These are phyloP conservation scores for Psylliodes chrysocephalus DNA, from an alignment of 2,888 invertebrate species.

Conservation along the genomic window DNA sequence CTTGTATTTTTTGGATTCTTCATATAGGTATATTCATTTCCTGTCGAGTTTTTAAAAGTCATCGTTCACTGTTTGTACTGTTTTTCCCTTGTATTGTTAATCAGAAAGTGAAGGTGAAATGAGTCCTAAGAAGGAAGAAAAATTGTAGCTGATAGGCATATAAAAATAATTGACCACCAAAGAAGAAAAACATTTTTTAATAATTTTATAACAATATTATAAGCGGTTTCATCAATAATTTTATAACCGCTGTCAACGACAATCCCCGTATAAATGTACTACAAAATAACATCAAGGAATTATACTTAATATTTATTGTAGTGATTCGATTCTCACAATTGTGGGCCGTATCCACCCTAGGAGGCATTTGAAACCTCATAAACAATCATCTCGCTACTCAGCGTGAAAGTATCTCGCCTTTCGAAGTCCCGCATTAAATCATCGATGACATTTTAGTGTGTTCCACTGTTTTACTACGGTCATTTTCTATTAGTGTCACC, in stretches of 20 bases:
- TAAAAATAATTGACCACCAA: too few species aligned
- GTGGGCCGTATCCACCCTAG: slow-evolving; percentile 29
- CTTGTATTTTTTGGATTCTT: too few species aligned
- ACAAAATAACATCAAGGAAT: background rate
- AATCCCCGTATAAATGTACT: background rate
- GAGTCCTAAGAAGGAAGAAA: too few species aligned
- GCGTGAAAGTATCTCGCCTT: slow-evolving; percentile 41
- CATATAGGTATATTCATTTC: too few species aligned
- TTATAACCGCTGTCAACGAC: background rate
- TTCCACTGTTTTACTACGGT: slow-evolving; percentile 35
- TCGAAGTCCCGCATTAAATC: slow-evolving; percentile 32
- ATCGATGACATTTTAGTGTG: slow-evolving; percentile 37
- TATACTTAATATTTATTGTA: slow-evolving; percentile 19
- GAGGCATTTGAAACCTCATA: slow-evolving; percentile 42
- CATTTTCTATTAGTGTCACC: slow-evolving; percentile 34
- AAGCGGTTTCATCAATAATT: too few species aligned
- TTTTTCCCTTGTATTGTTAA: too few species aligned
- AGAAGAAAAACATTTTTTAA: too few species aligned
- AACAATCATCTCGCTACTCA: slow-evolving; percentile 41
- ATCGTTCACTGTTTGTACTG: too few species aligned
- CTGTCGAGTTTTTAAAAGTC: too few species aligned
- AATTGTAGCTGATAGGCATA: too few species aligned
- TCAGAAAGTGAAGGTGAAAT: too few species aligned
- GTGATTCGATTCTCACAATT: slow-evolving; percentile 35
- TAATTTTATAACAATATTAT: too few species aligned